Conservation (phyloP, 2,113 vertebrate species). For the Cricetomys ansorgei region DNA sequence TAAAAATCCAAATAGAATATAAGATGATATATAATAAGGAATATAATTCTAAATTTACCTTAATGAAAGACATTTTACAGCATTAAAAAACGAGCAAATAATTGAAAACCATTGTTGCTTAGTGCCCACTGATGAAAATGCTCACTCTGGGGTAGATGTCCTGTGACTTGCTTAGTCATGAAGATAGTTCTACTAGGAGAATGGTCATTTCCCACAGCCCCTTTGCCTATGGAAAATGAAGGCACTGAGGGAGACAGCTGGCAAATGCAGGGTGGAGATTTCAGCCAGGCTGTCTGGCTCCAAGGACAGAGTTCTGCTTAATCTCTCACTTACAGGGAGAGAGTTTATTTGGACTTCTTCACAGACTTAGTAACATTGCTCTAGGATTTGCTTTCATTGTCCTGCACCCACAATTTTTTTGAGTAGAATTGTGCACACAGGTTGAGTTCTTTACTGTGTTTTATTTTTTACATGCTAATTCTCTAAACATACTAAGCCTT, state of each 20-base stretch:
- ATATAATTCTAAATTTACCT: constrained; percentile 30
- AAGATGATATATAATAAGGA: neutral
- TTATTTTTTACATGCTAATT: constrained; percentile 17
- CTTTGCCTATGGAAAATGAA: neutral
- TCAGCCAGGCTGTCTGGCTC: constrained; percentile 32
- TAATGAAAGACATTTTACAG: neutral
- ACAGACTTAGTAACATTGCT: constrained; percentile 49
- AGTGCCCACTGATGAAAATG: neutral
- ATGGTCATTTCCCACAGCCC: neutral
- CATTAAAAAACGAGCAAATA: constrained; percentile 4
- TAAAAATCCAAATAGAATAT: constrained; percentile 17
- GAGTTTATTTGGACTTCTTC: constrained; percentile 68
- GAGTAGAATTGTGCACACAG: constrained; percentile 9
- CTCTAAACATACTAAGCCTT: constrained; percentile 6
- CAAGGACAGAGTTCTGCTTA: constrained; percentile 25
- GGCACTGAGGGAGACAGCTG: neutral
- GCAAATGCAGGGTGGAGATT: neutral
- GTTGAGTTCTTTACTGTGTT: constrained; percentile 44
- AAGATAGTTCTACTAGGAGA: neutral
- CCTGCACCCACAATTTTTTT: constrained; percentile 47
- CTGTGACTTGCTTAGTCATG: neutral
- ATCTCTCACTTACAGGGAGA: constrained; percentile 55
- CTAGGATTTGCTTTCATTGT: constrained; percentile 59
- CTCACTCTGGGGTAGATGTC: neutral
- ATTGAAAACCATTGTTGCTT: neutral